These are phyloP conservation scores for Enteromius mattozi DNA, from an alignment of 2,797 vertebrate species.

Conservation along the genomic window DNA sequence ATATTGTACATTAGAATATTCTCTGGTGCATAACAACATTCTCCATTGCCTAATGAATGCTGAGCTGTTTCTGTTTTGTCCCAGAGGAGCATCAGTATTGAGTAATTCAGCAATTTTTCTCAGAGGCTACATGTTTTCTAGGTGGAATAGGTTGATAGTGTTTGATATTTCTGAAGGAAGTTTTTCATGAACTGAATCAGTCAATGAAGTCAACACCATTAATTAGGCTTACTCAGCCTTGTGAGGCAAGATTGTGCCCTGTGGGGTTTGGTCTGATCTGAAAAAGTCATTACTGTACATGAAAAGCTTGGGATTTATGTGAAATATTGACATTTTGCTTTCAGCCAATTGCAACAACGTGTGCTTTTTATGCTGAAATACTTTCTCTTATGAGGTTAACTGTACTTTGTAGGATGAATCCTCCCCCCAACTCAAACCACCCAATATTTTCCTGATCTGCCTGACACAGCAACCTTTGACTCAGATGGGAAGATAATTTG, in stretches of 20 bases:
- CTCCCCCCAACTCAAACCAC: background rate
- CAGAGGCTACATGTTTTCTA: background rate
- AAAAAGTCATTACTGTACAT: background rate
- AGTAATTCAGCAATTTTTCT: slow-evolving; percentile 34
- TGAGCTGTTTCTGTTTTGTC: slow-evolving; percentile 7
- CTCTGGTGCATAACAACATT: background rate
- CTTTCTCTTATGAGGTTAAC: background rate
- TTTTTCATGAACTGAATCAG: background rate
- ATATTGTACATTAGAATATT: slow-evolving; percentile 22
- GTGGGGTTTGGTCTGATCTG: background rate
- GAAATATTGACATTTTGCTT: slow-evolving; percentile 2
- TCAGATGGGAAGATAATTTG: background rate
- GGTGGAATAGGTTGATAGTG: background rate
- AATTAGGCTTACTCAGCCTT: slow-evolving; percentile 30
- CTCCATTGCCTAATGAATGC: background rate
- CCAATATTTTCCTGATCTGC: background rate
- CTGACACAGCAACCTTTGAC: background rate
- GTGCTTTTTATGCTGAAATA: background rate
- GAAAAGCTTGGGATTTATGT: background rate
- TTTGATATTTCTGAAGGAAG: slow-evolving; percentile 11
- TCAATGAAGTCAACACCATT: slow-evolving; percentile 13
- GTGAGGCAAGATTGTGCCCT: background rate
- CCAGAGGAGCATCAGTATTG: slow-evolving; percentile 19
- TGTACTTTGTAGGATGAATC: background rate
- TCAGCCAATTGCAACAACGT: background rate